Conservation (phyloP, 92 coral and sea anemone genomes). For the Montipora capitata region DNA sequence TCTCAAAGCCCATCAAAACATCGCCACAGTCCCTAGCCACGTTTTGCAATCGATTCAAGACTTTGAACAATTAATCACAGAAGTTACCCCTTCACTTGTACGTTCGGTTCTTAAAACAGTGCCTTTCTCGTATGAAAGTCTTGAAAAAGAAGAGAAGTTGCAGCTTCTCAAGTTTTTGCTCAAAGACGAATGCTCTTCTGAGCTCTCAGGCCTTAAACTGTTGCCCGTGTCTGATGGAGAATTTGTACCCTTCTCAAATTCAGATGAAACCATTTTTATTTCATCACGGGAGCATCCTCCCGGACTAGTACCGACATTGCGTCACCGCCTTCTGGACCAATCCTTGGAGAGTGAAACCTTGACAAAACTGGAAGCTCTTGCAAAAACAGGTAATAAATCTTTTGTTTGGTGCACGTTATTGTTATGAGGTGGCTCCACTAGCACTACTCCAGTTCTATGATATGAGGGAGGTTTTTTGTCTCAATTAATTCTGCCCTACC, state of each 20-base stretch:
- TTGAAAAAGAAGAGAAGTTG: conserved; percentile 58
- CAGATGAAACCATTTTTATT: conserved; percentile 58
- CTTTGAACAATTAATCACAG: neutral
- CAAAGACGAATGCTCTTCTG: conserved; percentile 58
- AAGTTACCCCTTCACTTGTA: conserved; percentile 70
- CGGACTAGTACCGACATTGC: conserved; percentile 82
- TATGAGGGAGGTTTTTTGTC: too few species aligned
- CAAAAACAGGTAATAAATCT: conserved; percentile 53
- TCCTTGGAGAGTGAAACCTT: conserved; percentile 40
- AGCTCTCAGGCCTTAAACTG: conserved; percentile 77
- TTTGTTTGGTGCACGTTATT: too few species aligned
- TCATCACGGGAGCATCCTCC: conserved; percentile 73
- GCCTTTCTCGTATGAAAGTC: conserved; percentile 31
- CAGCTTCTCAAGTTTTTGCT: conserved; percentile 77
- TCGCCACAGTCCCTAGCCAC: conserved; percentile 70
- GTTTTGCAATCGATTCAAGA: conserved; percentile 37
- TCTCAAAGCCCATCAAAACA: conserved; percentile 40
- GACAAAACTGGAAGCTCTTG: conserved; percentile 45
- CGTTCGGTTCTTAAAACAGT: conserved; percentile 59
- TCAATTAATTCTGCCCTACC: too few species aligned
- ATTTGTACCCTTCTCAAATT: conserved; percentile 53
- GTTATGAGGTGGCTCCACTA: too few species aligned
- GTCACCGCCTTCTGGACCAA: conserved; percentile 67
- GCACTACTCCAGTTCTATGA: too few species aligned
- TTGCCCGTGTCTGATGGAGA: conserved; percentile 78